These are phyloP conservation scores for Thaleichthys pacificus DNA, from an alignment of 2,797 vertebrate genomes.

Conservation along the genomic window DNA sequence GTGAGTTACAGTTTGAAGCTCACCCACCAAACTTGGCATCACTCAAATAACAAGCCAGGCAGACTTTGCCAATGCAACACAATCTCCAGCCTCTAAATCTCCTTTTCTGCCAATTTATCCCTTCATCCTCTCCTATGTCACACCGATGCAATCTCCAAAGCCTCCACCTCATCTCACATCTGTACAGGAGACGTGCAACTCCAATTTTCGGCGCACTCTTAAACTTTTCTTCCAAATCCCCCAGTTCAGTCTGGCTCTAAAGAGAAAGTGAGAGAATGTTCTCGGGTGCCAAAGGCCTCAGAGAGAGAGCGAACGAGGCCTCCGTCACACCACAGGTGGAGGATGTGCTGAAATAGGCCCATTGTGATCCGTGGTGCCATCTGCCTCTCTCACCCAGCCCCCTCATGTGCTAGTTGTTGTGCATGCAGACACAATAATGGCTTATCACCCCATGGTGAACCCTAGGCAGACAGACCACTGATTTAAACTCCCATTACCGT, in stretches of 20 bases:
- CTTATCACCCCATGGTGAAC: constrained; percentile 49
- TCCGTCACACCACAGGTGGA: neutral
- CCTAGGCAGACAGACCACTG: constrained; percentile 43
- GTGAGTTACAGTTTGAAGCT: neutral
- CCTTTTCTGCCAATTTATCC: neutral
- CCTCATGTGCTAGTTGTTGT: constrained; percentile 46
- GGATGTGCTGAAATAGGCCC: constrained; percentile 13
- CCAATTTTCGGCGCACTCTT: neutral
- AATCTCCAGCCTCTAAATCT: neutral
- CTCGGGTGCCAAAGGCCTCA: neutral
- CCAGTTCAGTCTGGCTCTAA: neutral
- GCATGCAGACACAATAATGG: constrained; percentile 62
- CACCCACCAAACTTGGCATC: neutral
- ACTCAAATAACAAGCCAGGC: constrained; percentile 1
- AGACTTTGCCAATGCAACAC: neutral
- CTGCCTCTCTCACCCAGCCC: constrained; percentile 7
- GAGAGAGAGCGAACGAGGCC: neutral
- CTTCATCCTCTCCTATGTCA: neutral
- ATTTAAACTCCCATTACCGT: constrained; percentile 17
- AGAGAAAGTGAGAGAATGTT: neutral
- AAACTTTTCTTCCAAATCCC: neutral
- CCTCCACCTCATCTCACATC: neutral
- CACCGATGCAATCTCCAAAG: neutral
- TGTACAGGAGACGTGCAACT: neutral
- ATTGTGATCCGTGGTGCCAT: neutral